Evolutionary conservation across 2,797 vertebrate species (phyloP), one percentile per base, ranked within the genome.

Genomic region (Phrynocephalus forsythii): DNA sequence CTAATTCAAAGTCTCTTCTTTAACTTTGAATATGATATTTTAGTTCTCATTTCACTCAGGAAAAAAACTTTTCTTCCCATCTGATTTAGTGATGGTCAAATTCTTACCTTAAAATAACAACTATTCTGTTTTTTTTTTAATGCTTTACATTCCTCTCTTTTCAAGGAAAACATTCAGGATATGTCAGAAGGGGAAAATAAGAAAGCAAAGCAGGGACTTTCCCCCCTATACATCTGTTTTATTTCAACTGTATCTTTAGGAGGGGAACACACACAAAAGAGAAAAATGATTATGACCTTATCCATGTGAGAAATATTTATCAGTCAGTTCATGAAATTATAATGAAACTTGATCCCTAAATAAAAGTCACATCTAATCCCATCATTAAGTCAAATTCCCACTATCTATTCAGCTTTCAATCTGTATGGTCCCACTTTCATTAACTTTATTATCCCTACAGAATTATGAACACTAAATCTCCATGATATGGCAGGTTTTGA

Each of bases 1-100:
- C 90, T 94, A 52, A 86, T 60, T 78, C 56, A 90, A 93, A 82
- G 15, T 28, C 20, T 91, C 85, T 66, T 1, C 38, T 93, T 92
- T 92, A 0, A 11, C 82, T 94, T 92, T 93, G 86, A 63, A 90
- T 63, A 77, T 76, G 6, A 8, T 83, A 79, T 80, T 81, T 68
- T 80, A 84, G 83, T 71, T 30, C 77, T 15, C 86, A 87, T 90
- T 91, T 94, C 83, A 33, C 77, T 88, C 82, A 1, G 6, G 11
- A 38, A 87, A 82, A 79, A 4, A 56, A 80, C 0, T 15, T 80
- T 71, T 60, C 90, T 90, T 90, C 60, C 38, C 56, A 11, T 0
- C 0, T 86, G 76, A 78, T 82, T 88, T 91, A 85, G 0, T 76
- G 48, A 0, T 73, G 60, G 24, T 44, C 2, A 71, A 83, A 92